Conservation (phyloP, 64 coral and sea anemone species). For the Anthopleura sola region DNA sequence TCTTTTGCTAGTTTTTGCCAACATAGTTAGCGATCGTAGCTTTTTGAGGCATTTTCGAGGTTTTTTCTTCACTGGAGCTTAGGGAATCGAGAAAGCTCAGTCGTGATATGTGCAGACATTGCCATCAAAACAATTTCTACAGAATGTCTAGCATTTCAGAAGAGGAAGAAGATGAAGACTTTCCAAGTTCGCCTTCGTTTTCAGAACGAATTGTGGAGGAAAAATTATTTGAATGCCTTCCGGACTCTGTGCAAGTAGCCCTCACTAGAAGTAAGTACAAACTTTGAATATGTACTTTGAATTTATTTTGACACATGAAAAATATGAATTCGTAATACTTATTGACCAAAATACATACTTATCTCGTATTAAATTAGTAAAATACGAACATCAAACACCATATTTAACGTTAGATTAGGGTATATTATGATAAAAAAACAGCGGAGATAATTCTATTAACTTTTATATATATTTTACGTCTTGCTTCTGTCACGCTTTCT, state of each 20-base stretch:
- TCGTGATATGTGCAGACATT: neutral
- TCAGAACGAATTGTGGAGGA: neutral
- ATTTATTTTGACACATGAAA: neutral
- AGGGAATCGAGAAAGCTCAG: neutral
- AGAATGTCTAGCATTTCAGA: slow-evolving; percentile 2
- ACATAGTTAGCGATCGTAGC: neutral
- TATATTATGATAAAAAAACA: no score
- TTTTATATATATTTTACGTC: neutral
- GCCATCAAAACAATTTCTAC: neutral
- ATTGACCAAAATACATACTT: neutral
- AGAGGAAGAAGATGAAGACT: slow-evolving; percentile 11
- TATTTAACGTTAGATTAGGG: no score
- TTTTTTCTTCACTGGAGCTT: neutral
- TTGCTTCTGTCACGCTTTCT: neutral
- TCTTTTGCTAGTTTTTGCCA: no score
- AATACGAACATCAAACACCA: neutral
- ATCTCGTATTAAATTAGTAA: neutral
- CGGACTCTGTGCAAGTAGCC: neutral
- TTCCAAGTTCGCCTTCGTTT: neutral
- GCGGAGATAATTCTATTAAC: neutral
- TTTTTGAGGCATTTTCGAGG: neutral
- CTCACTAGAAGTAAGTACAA: neutral
- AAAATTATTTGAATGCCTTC: neutral
- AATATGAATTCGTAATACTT: neutral
- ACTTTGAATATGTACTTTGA: no score